Percentiles rank a stretch among this genome's conserved stretches.
phyloP scores from a whole-genome alignment of 2,113 vertebrate genomes.

The Copsychus sechellarum region DNA sequence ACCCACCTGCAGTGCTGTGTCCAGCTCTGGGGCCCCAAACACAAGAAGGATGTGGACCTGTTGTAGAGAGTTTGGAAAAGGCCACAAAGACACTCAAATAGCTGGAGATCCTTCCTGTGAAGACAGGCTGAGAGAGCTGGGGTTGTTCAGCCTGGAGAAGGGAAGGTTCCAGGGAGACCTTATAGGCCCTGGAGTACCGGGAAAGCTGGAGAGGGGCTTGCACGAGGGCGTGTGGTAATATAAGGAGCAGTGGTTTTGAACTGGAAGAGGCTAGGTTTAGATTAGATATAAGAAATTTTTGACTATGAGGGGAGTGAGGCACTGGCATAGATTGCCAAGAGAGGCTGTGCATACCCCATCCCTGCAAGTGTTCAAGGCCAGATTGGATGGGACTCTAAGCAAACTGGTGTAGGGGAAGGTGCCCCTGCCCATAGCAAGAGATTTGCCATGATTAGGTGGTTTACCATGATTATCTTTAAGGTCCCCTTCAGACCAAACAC shows the following conservation, averaged over 20 bases:
- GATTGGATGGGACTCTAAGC: background rate
- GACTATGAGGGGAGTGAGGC: background rate
- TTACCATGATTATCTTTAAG: background rate
- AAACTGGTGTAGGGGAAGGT: background rate
- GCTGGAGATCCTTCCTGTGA: background rate
- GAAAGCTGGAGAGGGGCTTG: background rate
- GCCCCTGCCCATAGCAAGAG: background rate
- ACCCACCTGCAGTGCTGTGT: background rate
- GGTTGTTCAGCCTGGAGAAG: background rate
- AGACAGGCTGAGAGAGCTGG: background rate
- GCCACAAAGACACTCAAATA: background rate
- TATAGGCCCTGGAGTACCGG: background rate
- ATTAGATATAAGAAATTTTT: background rate
- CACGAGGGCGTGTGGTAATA: fast-evolving
- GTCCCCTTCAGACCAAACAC: background rate
- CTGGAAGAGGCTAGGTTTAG: background rate
- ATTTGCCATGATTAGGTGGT: background rate
- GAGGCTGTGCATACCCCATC: background rate
- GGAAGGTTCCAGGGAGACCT: background rate
- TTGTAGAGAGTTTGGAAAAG: background rate
- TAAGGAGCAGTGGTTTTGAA: background rate
- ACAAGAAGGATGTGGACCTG: background rate
- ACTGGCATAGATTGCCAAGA: background rate
- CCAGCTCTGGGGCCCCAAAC: background rate
- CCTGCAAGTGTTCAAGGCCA: background rate